These are phyloP conservation scores for Botia kubotai DNA, from an alignment of 2,797 vertebrate species.

Conservation along the genomic window DNA sequence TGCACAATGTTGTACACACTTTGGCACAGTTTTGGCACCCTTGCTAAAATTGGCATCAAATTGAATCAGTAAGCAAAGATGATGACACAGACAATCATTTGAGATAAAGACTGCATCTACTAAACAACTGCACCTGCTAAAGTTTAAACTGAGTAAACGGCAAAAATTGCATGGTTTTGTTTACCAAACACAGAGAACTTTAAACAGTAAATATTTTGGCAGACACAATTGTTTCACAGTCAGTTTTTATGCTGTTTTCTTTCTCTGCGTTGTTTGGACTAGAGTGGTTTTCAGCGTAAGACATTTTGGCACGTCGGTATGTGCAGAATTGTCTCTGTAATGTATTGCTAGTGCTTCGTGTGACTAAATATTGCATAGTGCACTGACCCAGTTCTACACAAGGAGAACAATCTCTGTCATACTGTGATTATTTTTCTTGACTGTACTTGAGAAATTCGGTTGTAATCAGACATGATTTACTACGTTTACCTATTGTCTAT, in stretches of 20 bases:
- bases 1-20: too few species aligned
- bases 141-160: background rate
- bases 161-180: background rate
- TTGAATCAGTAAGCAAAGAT: constrained; percentile 28
- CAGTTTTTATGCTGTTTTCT: background rate
- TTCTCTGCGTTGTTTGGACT: background rate
- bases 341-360: background rate
- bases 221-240: background rate
- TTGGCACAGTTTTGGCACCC: too few species aligned
- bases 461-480: too few species aligned
- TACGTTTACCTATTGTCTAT: too few species aligned
- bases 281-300: background rate
- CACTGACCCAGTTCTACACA: background rate
- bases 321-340: background rate
- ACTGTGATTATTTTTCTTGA: background rate
- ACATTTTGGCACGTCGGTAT: background rate
- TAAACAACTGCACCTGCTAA: background rate
- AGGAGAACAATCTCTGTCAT: background rate
- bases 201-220: constrained; percentile 21
- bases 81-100: constrained; percentile 35
- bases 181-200: background rate
- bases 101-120: background rate
- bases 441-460: too few species aligned
- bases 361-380: background rate
- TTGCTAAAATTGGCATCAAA: background rate